Evolutionary conservation across 2,797 vertebrate genomes (phyloP).

Genomic region (Thalassophryne amazonica): DNA sequence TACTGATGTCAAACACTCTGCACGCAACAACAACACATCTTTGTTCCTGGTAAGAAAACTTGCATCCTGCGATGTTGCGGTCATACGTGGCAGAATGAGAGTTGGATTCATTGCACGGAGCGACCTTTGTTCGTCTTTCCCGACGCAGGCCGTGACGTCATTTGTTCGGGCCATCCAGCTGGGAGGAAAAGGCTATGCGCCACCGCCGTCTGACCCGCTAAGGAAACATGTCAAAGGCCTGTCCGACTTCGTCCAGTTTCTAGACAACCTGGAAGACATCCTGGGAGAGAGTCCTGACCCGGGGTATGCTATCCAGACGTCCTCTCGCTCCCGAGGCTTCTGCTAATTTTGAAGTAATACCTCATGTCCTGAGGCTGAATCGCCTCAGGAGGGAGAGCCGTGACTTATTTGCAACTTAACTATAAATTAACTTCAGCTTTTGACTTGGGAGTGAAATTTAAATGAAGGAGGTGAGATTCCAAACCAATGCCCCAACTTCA

Average conservation of each 20-base stretch:
- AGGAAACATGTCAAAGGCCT: slow-evolving; percentile 88
- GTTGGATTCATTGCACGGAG: not conserved
- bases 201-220: slow-evolving; percentile 84
- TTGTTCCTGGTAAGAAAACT: slow-evolving; percentile 86
- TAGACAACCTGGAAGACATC: slow-evolving; percentile 89
- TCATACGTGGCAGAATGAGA: not conserved
- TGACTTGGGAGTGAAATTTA: not conserved
- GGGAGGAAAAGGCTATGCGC: slow-evolving; percentile 89
- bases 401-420: not conserved
- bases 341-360: not conserved
- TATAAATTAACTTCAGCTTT: not conserved
- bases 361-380: not conserved
- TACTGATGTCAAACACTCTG: slow-evolving; percentile 84
- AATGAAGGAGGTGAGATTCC: not conserved
- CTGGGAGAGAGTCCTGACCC: slow-evolving; percentile 86
- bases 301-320: slow-evolving; percentile 78
- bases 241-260: slow-evolving; percentile 85
- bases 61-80: not conserved
- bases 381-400: not conserved
- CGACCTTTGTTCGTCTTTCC: slow-evolving; percentile 20
- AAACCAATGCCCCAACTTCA: too few relatives aligned
- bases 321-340: slow-evolving; percentile 15
- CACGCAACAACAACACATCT: slow-evolving; percentile 78
- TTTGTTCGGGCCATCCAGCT: slow-evolving; percentile 90
- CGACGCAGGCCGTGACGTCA: slow-evolving; percentile 84